Conservation (phyloP, 2,113 vertebrate genomes). For the Apodemus sylvaticus region DNA sequence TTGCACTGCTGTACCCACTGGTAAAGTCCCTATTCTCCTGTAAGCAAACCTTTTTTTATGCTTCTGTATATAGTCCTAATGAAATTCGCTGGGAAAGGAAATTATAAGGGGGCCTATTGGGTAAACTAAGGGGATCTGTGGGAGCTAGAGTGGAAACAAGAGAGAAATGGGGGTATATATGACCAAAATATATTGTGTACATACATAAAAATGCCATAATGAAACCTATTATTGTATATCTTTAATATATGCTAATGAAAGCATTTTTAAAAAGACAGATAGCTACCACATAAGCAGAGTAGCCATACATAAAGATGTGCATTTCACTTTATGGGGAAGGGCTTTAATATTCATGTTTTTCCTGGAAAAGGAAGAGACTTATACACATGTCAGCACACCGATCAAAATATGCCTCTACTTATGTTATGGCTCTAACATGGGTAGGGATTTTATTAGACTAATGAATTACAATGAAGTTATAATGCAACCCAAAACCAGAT, state of each 20-base stretch:
- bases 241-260: neutral
- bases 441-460: neutral
- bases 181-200: neutral
- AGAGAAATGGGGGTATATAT: neutral
- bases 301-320: neutral
- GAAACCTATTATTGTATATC: neutral
- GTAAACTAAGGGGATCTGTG: neutral
- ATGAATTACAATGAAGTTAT: neutral
- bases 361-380: neutral
- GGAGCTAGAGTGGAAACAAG: neutral
- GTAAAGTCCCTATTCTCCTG: neutral
- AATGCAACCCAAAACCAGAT: neutral
- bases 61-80: neutral
- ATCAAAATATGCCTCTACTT: neutral
- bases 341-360: neutral
- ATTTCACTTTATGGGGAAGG: neutral
- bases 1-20: no score
- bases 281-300: neutral
- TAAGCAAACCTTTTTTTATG: neutral
- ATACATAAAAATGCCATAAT: neutral
- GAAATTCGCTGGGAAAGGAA: neutral
- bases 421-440: no score
- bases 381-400: neutral
- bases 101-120: no score
- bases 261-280: neutral